Evolutionary conservation across 1,140 invertebrate genomes (phyloP).

Genomic region (Luehdorfia chinensis): DNA sequence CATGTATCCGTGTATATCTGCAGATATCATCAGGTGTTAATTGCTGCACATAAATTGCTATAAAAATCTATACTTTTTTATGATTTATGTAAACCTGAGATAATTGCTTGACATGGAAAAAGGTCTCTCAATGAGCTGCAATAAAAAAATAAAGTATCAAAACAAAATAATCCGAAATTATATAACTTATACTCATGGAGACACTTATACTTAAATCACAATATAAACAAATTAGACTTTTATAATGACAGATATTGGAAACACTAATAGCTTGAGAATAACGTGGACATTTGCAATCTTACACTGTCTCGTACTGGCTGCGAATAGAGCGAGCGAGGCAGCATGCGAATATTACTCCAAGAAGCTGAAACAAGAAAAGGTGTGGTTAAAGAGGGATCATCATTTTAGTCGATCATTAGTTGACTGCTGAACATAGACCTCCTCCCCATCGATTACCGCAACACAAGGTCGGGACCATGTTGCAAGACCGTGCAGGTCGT

Average conservation of each 20-base stretch:
- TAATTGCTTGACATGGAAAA: not conserved
- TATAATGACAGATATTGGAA: slow-evolving; percentile 21
- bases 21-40: too few relatives aligned
- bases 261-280: slow-evolving; percentile 17
- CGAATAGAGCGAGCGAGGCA: slow-evolving; percentile 92
- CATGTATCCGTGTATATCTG: too few relatives aligned
- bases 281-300: slow-evolving; percentile 53
- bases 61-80: too few relatives aligned
- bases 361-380: slow-evolving; percentile 82
- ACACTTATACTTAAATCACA: slow-evolving; percentile 16
- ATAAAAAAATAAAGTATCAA: slow-evolving; percentile 18
- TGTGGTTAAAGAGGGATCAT: too few relatives aligned
- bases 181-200: slow-evolving; percentile 9
- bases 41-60: too few relatives aligned
- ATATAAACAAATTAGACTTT: slow-evolving; percentile 3
- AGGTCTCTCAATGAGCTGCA: slow-evolving; percentile 6
- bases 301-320: slow-evolving; percentile 93
- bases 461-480: too few relatives aligned
- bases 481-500: not conserved
- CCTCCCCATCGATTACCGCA: too few relatives aligned
- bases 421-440: too few relatives aligned
- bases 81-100: too few relatives aligned
- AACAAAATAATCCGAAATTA: slow-evolving; percentile 9
- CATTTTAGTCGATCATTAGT: too few relatives aligned
- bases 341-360: slow-evolving; percentile 93